Percentiles rank a stretch among this genome's conserved stretches.
These are phyloP conservation scores for Lepetodrilus schrolli DNA, from an alignment of 2,888 invertebrate species.

Conservation along the genomic window DNA sequence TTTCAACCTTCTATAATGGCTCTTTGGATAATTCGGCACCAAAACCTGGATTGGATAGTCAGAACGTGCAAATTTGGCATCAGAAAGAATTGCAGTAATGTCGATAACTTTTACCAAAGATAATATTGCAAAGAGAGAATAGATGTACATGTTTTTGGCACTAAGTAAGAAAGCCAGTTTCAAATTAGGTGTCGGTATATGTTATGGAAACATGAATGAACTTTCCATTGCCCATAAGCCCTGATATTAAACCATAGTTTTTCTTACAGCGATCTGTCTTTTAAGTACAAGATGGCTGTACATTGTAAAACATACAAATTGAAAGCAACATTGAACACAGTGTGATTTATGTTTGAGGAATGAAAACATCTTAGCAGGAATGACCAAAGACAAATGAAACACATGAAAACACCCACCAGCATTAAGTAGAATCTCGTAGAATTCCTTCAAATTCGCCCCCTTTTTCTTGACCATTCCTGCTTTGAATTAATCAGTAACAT, in stretches of 20 bases:
- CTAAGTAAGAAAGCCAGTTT: no score
- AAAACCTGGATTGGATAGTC: neutral
- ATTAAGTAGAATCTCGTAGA: neutral
- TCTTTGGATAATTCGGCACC: neutral
- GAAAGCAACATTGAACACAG: conserved; percentile 13
- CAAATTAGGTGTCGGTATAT: no score
- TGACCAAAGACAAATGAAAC: neutral
- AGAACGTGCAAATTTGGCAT: no score
- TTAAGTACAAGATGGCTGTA: conserved; percentile 20
- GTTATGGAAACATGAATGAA: no score
- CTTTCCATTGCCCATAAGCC: no score
- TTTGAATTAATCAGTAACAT: neutral
- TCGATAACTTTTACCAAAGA: no score
- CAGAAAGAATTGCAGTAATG: no score
- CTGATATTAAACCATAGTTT: no score
- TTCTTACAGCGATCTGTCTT: neutral
- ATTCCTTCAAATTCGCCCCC: neutral
- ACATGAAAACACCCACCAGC: neutral
- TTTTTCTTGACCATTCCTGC: neutral
- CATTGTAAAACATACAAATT: conserved; percentile 12
- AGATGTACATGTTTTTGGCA: no score
- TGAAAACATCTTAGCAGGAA: neutral
- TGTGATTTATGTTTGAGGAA: conserved; percentile 20
- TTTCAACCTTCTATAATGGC: neutral
- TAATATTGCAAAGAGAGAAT: no score